Evolutionary conservation across 2,113 vertebrate species (phyloP).

Genomic region (Mastomys coucha): DNA sequence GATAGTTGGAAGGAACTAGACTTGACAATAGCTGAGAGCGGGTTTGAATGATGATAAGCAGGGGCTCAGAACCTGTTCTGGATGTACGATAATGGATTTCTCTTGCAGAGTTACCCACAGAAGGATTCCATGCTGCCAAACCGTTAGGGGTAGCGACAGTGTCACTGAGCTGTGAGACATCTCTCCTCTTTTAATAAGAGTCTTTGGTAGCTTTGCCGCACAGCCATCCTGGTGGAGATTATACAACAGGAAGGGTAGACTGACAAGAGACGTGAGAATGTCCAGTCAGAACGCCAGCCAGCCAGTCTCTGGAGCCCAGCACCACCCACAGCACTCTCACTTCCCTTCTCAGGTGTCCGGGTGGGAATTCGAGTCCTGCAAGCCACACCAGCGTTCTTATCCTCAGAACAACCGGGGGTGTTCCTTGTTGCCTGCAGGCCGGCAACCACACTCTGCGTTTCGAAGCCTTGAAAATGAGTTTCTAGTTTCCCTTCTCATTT

Average conservation of each 20-base stretch:
- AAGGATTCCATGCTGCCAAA: fast-evolving
- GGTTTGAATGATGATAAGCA: neutral
- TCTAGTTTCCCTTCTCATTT: too few species aligned
- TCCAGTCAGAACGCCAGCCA: fast-evolving
- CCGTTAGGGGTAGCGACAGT: neutral
- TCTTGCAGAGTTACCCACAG: fast-evolving
- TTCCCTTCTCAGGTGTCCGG: too few species aligned
- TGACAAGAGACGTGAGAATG: neutral
- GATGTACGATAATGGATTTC: neutral
- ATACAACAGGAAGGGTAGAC: fast-evolving
- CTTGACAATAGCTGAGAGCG: fast-evolving
- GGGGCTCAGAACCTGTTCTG: fast-evolving
- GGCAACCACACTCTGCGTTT: neutral
- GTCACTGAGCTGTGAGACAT: fast-evolving
- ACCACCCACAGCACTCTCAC: fast-evolving
- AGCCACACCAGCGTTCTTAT: fast-evolving
- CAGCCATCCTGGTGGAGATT: fast-evolving
- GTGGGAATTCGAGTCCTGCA: fast-evolving
- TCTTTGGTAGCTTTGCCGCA: neutral
- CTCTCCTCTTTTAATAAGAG: neutral
- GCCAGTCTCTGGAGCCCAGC: fast-evolving
- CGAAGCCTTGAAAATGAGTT: neutral
- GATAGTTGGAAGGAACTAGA: fast-evolving
- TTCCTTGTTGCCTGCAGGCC: neutral
- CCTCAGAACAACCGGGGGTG: fast-evolving